Conservation (phyloP, 2,797 vertebrate species). For the Mormyrops attenuatus region DNA sequence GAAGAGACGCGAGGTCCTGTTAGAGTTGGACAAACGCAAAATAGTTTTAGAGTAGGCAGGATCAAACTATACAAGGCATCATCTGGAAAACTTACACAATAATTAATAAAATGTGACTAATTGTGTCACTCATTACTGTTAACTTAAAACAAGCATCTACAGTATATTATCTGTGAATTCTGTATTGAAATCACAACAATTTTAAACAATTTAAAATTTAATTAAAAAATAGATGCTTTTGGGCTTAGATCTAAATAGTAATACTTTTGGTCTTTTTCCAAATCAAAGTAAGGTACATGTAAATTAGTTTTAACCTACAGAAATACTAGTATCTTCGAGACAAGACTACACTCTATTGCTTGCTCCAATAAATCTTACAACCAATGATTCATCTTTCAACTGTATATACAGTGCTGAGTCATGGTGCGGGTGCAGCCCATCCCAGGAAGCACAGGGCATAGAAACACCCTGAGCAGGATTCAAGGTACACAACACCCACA, state of each 20-base stretch:
- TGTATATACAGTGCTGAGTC: background rate
- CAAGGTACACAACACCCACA: background rate
- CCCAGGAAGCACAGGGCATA: background rate
- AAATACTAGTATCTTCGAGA: background rate
- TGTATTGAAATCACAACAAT: background rate
- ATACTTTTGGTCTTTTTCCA: background rate
- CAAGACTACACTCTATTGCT: background rate
- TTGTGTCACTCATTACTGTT: background rate
- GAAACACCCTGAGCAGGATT: background rate
- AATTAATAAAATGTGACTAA: background rate
- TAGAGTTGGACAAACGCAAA: conserved; percentile 12
- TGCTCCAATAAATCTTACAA: background rate
- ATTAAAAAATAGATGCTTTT: background rate
- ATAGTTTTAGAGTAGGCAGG: background rate
- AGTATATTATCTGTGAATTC: background rate
- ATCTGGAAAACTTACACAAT: background rate
- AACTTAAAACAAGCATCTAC: background rate
- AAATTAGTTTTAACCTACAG: background rate
- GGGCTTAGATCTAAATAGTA: background rate
- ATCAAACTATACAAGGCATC: background rate
- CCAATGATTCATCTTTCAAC: background rate
- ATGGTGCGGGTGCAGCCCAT: background rate
- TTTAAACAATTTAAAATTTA: background rate
- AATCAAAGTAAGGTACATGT: background rate
- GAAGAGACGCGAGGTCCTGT: conserved; percentile 61